Evolutionary conservation across 2,113 vertebrate genomes (phyloP).

Genomic region (Aythya baeri): DNA sequence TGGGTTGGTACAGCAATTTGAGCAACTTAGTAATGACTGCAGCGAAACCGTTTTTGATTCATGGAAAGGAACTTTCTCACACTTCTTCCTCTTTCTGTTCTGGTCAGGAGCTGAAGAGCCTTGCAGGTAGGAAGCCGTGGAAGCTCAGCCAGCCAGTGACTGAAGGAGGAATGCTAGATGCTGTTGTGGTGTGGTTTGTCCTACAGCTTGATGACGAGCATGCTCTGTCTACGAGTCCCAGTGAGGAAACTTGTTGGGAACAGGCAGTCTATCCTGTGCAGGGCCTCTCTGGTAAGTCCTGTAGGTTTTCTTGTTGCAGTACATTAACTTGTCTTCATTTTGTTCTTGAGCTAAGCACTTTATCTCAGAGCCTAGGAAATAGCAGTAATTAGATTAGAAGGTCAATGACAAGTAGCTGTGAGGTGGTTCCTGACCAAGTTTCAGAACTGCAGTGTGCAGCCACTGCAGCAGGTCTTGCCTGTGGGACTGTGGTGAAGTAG

Average conservation of each 20-base stretch:
- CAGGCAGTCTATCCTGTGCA: conserved; percentile 96
- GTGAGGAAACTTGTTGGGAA: conserved; percentile 96
- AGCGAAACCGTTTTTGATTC: neutral
- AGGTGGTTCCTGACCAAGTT: neutral
- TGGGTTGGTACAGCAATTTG: neutral
- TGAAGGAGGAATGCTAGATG: conserved; percentile 86
- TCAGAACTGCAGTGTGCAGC: neutral
- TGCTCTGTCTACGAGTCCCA: conserved; percentile 89
- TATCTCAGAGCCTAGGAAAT: neutral
- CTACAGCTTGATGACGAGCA: conserved; percentile 93
- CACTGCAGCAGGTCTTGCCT: neutral
- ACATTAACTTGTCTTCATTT: neutral
- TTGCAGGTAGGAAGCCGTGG: conserved; percentile 80
- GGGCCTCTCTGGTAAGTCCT: conserved; percentile 78
- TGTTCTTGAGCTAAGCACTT: neutral
- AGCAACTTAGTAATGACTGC: neutral
- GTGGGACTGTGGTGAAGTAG: neutral
- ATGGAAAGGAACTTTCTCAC: neutral
- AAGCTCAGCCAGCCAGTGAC: conserved; percentile 78
- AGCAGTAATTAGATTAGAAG: neutral
- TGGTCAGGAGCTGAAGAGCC: conserved; percentile 89
- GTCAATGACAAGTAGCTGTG: neutral
- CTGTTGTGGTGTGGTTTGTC: conserved; percentile 94
- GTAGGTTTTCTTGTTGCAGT: neutral
- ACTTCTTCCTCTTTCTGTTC: neutral